A percentile compares a stretch with the other conserved stretches of the same genome.
Conservation (phyloP, 2,113 vertebrate species). For the Toxostoma redivivum region DNA sequence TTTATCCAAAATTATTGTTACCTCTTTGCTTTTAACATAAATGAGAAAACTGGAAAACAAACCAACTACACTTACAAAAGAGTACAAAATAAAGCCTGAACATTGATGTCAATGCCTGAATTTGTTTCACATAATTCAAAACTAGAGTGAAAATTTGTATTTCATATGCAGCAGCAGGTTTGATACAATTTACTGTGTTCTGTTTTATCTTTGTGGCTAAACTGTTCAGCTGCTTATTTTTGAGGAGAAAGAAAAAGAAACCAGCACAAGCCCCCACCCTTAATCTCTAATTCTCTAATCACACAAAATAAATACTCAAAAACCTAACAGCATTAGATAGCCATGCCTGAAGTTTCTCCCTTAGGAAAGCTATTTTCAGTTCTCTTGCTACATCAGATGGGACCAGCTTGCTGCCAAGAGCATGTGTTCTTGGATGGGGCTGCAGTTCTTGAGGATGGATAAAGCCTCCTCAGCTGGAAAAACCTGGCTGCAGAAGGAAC, state of each 20-base stretch:
- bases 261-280: neutral
- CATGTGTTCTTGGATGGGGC: neutral
- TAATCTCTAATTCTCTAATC: neutral
- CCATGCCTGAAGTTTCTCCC: neutral
- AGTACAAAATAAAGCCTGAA: neutral
- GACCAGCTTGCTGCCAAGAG: neutral
- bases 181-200: neutral
- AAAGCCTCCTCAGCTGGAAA: conserved; percentile 28
- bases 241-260: neutral
- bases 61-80: neutral
- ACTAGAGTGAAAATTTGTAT: neutral
- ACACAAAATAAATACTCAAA: neutral
- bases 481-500: neutral
- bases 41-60: neutral
- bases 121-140: neutral
- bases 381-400: neutral
- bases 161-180: neutral
- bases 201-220: neutral
- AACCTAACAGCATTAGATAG: neutral
- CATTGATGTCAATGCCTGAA: neutral
- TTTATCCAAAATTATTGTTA: neutral
- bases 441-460: neutral
- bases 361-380: conserved; percentile 9
- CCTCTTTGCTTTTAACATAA: neutral
- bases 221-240: neutral